Conservation (phyloP, 2,888 invertebrate genomes). For the Polia nebulosa region DNA sequence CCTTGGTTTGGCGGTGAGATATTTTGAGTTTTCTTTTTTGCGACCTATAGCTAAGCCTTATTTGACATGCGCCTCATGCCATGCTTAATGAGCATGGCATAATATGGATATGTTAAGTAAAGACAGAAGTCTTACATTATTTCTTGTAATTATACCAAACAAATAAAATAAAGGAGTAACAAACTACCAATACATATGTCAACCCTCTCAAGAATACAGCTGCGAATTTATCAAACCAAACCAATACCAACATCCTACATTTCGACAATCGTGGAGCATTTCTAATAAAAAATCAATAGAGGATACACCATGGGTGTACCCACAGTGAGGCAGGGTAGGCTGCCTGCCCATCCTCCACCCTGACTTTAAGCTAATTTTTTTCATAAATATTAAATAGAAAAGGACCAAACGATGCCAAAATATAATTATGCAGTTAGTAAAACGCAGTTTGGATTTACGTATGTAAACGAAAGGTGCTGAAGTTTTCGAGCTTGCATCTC, state of each 20-base stretch:
- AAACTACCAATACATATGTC: neutral
- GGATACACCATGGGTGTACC: no score
- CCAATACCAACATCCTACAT: neutral
- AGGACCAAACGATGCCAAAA: neutral
- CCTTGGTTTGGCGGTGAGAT: slow-evolving; percentile 7
- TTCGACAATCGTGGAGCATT: neutral
- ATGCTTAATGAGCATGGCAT: no score
- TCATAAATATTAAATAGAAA: neutral
- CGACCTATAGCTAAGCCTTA: neutral
- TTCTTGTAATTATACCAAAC: neutral
- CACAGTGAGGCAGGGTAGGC: neutral
- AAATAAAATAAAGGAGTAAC: neutral
- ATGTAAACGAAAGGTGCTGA: neutral
- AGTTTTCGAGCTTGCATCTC: neutral
- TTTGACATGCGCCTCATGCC: no score
- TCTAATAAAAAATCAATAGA: neutral
- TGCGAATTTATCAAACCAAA: neutral
- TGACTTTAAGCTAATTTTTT: neutral
- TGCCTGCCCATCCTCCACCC: no score
- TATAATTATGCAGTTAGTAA: neutral
- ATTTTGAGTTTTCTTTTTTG: neutral
- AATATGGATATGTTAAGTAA: no score
- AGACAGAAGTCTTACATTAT: no score
- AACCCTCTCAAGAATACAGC: neutral
- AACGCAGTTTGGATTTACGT: neutral